phyloP scores from a whole-genome alignment of 2,888 invertebrate genomes.

The Chalcosyrphus nemorum region DNA sequence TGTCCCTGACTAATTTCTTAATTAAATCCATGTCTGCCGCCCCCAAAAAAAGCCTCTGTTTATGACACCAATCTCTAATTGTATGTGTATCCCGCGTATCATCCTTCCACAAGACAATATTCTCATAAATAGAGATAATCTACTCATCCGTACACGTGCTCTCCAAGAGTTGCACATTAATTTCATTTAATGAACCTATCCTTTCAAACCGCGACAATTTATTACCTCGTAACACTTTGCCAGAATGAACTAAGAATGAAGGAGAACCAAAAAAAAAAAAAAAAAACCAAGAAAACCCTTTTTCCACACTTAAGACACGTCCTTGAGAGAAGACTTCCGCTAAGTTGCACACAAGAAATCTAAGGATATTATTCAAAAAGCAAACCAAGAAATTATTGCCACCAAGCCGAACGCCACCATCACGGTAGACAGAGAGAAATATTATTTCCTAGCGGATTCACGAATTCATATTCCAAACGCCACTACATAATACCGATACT shows the following conservation, averaged over 20 bases:
- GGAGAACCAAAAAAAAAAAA: too few relatives aligned
- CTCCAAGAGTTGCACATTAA: conserved; percentile 41
- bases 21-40: neutral
- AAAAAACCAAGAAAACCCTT: neutral
- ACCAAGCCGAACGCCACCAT: conserved; percentile 8
- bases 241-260: conserved; percentile 22
- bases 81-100: neutral
- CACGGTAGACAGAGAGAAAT: conserved; percentile 35
- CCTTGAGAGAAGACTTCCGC: conserved; percentile 35
- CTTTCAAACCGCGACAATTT: conserved; percentile 42
- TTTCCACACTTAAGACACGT: neutral
- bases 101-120: neutral
- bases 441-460: conserved; percentile 55
- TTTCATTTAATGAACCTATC: conserved; percentile 53
- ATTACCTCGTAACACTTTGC: conserved; percentile 46
- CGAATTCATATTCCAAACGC: conserved; percentile 66
- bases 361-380: conserved; percentile 52
- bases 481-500: conserved; percentile 58
- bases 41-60: neutral
- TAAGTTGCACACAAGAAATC: conserved; percentile 43
- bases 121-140: conserved; percentile 39
- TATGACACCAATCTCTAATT: neutral
- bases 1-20: neutral
- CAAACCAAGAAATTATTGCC: conserved; percentile 49
- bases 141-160: conserved; percentile 39